Evolutionary conservation across 2,113 vertebrate species (phyloP), one percentile per base, ranked within the genome.

Genomic region (Okapia johnstoni): DNA sequence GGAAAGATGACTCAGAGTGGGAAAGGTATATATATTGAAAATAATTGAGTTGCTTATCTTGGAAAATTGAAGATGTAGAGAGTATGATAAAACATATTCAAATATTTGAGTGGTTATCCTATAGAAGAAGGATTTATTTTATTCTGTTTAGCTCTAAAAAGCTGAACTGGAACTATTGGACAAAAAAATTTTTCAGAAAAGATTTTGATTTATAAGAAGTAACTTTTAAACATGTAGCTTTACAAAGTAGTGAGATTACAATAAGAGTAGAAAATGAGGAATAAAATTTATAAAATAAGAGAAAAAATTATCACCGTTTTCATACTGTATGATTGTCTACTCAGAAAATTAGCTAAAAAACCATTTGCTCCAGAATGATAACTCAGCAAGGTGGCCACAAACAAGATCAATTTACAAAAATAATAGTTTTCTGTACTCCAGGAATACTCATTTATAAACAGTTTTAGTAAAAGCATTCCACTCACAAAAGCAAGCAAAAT

Each of bases 1-100:
- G 12, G 23, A 93, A 93, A 92, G 19, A 92, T 73, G 46, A 85
- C 12, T 2, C 13, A 86, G 11, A 5, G 7, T 48, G 40, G 6
- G 40, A 86, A 92, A 85, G 6, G 33, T 10, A 40, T 81, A 48
- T n/a, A 80, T 90, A 92, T 63, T 89, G 84, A 85, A 84, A 36
- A 30, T 70, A 92, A 46, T 7, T 55, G 33, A 85, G 9, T 40
- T 86, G 36, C 30, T 66, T 93, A 84, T 87, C 57, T 23, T 90
- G n/a, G 93, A 94, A 93, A 94, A 93, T 7, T 79, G 40, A 97
- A 86, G 26, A 96, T 77, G 33, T 92, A 77, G 15, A 50, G 15
- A 6, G 1, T 6, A 77, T 23, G 1, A 94, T 66, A 89, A 61
- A 61, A 19, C 17, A 43, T 76, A 85, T 92, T 92, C 26, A 85